These are phyloP conservation scores for Schizothorax lantsangensis DNA, from an alignment of 2,797 vertebrate genomes.

Conservation along the genomic window DNA sequence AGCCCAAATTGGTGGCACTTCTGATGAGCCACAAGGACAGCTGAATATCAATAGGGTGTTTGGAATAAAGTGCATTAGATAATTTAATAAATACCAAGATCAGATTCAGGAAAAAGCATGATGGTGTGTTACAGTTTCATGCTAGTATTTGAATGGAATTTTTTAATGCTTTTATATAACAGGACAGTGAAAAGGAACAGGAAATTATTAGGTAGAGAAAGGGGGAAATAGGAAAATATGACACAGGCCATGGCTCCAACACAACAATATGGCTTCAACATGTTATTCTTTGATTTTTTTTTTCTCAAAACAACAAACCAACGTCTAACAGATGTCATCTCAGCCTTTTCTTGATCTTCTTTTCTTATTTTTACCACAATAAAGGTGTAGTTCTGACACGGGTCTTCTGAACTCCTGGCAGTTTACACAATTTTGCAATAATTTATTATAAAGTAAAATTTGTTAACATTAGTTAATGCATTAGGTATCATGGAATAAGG, in stretches of 20 bases:
- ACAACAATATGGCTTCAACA: constrained; percentile 16
- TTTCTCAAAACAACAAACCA: neutral
- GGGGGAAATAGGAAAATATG: constrained; percentile 10
- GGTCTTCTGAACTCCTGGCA: neutral
- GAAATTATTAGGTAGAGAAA: constrained; percentile 3
- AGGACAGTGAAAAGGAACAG: constrained; percentile 2
- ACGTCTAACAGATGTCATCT: neutral
- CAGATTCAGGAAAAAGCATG: too few relatives aligned
- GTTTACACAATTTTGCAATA: neutral
- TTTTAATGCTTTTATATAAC: neutral
- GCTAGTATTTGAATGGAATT: neutral
- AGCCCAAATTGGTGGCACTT: constrained; percentile 42
- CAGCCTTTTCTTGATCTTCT: neutral
- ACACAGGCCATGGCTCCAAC: neutral
- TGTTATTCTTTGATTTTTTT: neutral
- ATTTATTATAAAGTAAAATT: neutral
- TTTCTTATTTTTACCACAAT: neutral
- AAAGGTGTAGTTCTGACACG: neutral
- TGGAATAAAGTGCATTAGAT: neutral
- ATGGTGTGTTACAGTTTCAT: neutral
- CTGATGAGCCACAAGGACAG: constrained; percentile 48
- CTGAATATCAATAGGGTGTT: constrained; percentile 45
- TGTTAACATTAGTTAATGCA: neutral
- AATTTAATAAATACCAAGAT: too few relatives aligned
- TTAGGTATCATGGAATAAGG: neutral